These are phyloP conservation scores for Bilobella aurantiaca DNA, from an alignment of 1,140 invertebrate genomes.

Conservation along the genomic window DNA sequence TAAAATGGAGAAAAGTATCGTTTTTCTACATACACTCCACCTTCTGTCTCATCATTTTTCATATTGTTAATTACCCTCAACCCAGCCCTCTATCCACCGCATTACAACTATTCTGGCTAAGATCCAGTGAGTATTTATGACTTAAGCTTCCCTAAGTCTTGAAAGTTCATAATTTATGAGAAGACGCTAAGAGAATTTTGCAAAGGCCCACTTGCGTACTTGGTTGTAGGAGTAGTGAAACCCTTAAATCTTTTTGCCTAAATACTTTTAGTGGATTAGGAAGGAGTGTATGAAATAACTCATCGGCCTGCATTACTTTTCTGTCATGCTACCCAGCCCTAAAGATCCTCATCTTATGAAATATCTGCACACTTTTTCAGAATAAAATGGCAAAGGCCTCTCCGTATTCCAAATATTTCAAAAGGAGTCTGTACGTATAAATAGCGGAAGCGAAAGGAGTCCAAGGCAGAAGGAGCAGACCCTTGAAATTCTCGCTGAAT, in stretches of 20 bases:
- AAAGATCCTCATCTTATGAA: not conserved
- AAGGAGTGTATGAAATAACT: not conserved
- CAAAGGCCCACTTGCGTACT: too few species aligned
- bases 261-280: not conserved
- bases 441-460: not conserved
- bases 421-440: too few species aligned
- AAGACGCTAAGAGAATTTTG: not conserved
- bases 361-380: not conserved
- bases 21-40: constrained; percentile 19
- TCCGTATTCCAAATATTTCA: not conserved
- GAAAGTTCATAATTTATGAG: not conserved
- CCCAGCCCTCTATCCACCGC: constrained; percentile 18
- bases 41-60: constrained; percentile 28
- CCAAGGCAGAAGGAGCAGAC: not conserved
- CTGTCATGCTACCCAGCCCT: not conserved
- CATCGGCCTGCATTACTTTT: not conserved
- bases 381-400: not conserved
- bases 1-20: not conserved
- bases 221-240: not conserved
- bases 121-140: not conserved
- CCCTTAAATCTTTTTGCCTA: not conserved
- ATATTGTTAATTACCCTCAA: constrained; percentile 26
- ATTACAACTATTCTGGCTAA: not conserved
- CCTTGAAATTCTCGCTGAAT: not conserved
- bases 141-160: not conserved